Base-by-base conservation (phyloP, 1,140 invertebrate genomes). In the Mactra quadrangularis region DNA sequence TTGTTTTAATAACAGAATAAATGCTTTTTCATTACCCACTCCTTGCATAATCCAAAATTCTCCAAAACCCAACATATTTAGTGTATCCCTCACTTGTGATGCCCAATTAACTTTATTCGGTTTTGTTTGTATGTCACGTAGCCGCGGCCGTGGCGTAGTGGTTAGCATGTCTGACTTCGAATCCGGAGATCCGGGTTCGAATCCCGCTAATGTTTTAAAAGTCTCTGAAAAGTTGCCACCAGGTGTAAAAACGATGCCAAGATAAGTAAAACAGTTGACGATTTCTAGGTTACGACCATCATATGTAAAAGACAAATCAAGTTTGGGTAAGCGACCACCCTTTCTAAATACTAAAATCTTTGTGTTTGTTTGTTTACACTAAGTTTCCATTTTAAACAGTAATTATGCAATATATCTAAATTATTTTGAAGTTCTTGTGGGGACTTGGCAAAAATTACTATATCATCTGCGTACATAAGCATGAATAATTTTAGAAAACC, bases 401-500 rank as follows among this genome's bases (percentile, higher is more conserved):
- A 33, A 22, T 52, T 22, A 33, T 29, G 3, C 17, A 71, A 53
- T 6, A 71, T 15, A 25, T 22, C 13, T n/a, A 72, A 33, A 29
- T 27, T 27, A 7, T 53, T n/a, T 35, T 72, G 47, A 53, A 72
- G 50, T 53, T 35, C 29, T 55, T 35, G 19, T 25, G 15, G 15
- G 11, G 41, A 50, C 13, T 50, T 52, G 17, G 38, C 19, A 47
- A 70, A 50, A 38, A 72, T 53, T 29, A 72, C 47, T 50, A 72
- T 71, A 41, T 81, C 64, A 45, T 81, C 77, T 31, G 77, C 47
- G 31, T 57, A 81, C 1, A 81, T 22, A 27, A 45, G 25, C 7
- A 71, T 15, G 41, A 81, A 70, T 38, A 59, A 9, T 27, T 22
- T 60, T 1, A 59, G 59, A 47, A 55, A 50, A 52, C 50, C n/a